Percentiles rank a stretch among this genome's conserved stretches.
Conservation (phyloP, 2,888 invertebrate genomes). For the Ceramica pisi region DNA sequence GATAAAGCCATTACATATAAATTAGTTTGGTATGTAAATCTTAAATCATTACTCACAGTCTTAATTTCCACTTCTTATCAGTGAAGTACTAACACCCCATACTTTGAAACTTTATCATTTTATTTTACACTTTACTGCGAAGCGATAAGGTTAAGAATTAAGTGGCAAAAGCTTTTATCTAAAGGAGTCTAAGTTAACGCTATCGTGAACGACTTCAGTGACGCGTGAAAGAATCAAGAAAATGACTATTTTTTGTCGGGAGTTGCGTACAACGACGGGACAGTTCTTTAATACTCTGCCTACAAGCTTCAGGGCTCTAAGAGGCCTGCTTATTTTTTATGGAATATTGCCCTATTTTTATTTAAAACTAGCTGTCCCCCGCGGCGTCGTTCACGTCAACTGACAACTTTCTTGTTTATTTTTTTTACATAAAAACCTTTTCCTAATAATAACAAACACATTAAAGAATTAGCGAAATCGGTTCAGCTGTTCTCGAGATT, state of each 20-base stretch:
- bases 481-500: no score
- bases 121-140: constrained; percentile 30
- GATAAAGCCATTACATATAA: constrained; percentile 61
- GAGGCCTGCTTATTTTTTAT: neutral
- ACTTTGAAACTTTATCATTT: constrained; percentile 23
- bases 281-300: constrained; percentile 24
- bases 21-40: constrained; percentile 78
- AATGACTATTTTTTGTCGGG: constrained; percentile 62
- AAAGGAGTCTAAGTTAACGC: constrained; percentile 65
- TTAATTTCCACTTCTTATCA: constrained; percentile 82
- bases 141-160: constrained; percentile 40
- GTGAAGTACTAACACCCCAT: constrained; percentile 71
- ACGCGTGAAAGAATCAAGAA: constrained; percentile 71
- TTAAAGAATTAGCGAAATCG: no score
- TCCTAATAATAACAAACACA: no score
- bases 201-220: constrained; percentile 70
- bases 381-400: no score
- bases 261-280: constrained; percentile 16
- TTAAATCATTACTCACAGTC: constrained; percentile 82
- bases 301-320: constrained; percentile 24
- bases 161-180: constrained; percentile 55
- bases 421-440: no score
- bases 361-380: no score
- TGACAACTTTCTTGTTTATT: no score
- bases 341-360: neutral